Evolutionary conservation across 2,888 invertebrate species (phyloP), one percentile per base, ranked within the genome.

Genomic region (Hedychridium roseum): DNA sequence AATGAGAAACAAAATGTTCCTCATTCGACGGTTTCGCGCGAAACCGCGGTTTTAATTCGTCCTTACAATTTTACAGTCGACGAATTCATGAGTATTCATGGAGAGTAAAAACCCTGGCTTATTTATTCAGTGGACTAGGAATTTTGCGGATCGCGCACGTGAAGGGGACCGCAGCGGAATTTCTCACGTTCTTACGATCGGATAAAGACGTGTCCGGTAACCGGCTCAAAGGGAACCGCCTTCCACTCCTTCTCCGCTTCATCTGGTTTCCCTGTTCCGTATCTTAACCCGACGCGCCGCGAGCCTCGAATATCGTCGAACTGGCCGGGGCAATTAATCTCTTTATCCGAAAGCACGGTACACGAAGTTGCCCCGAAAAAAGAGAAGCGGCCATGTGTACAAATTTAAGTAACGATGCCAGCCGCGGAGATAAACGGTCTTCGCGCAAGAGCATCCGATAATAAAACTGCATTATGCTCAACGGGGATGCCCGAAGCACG

Each of bases 261-360:
- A 17, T 16, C 30, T 43, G 32, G 21, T 43, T 28, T 26, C 21
- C 14, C 17, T 18, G 9, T 31, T 45, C 47, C n/a, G n/a, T n/a
- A n/a, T n/a, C n/a, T n/a, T n/a, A n/a, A n/a, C 14, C 21, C 7
- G 16, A 6, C 0, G 6, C 27, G 27, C 20, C 18, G 23, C 44
- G 44, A 51, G 52, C 47, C 50, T 47, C 39, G 50, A 54, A 50
- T 56, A 57, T 54, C 55, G 38, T 40, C 27, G 42, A 21, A 31
- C 17, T 40, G 43, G 54, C 39, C 43, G 35, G 32, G 40, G 55
- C 54, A 64, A 64, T 64, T 63, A 64, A 64, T 63, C 63, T 57
- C 54, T 54, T 54, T 47, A 48, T 31, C 27, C 39, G 36, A 45
- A 43, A 23, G 43, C 20, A 30, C 20, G 27, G 50, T 31, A 56